phyloP scores from a whole-genome alignment of 2,113 vertebrate species.

The Sorex fumeus region DNA sequence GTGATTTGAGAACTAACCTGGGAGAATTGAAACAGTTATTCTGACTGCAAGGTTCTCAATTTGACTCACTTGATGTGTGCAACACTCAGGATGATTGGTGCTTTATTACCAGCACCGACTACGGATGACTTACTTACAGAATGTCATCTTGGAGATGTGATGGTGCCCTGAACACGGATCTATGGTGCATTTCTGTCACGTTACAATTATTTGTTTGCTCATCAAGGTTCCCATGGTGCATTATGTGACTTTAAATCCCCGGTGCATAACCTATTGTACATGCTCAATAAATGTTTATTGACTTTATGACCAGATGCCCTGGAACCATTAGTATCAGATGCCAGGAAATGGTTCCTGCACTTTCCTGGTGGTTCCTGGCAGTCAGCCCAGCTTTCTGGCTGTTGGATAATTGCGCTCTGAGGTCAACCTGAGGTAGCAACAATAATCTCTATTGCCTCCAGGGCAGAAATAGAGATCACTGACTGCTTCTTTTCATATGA shows the following conservation, averaged over 20 bases:
- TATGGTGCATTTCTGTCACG: no score
- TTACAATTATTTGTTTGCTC: background rate
- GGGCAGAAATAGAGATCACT: background rate
- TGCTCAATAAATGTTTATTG: slow-evolving; percentile 64
- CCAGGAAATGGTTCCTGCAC: slow-evolving; percentile 36
- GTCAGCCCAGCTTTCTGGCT: slow-evolving; percentile 50
- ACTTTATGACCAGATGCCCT: slow-evolving; percentile 66
- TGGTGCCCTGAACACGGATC: background rate
- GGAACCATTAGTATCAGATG: slow-evolving; percentile 60
- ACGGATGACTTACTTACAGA: background rate
- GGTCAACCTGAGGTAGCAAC: background rate
- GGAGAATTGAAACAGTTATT: background rate
- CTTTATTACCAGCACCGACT: slow-evolving; percentile 5
- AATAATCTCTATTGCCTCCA: background rate
- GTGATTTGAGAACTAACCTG: background rate
- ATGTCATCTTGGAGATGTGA: background rate
- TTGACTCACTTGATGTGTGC: background rate
- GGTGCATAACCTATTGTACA: slow-evolving; percentile 3
- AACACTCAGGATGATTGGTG: background rate
- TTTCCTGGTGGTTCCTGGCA: slow-evolving; percentile 61
- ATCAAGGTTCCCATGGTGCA: background rate
- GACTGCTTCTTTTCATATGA: background rate
- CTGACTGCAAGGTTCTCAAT: slow-evolving; percentile 13
- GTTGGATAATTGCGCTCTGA: background rate
- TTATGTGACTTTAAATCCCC: background rate